Evolutionary conservation across 2,888 invertebrate species (phyloP), one percentile per base, ranked within the genome.

Genomic region (Hirtodrosophila duncani): DNA sequence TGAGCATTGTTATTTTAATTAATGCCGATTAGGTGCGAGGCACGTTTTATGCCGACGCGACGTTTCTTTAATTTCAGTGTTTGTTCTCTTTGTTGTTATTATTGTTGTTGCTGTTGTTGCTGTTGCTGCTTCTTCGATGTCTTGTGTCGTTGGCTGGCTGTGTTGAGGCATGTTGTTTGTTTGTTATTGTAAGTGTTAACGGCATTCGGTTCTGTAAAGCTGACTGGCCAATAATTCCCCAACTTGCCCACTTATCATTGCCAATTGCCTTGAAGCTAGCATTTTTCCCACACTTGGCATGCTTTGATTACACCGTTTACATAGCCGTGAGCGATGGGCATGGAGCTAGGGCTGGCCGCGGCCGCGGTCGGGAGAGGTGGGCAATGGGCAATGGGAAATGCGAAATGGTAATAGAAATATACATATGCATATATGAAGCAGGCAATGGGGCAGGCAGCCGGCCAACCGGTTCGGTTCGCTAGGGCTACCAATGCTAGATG

Each of bases 251-350:
- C 66, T 69, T 69, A 71, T n/a, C n/a, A n/a, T 62, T 52, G 63
- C 55, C 63, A 65, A 68, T 66, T 81, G 77, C 65, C 66, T 79
- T 80, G 70, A 62, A 56, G 51, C 62, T 23, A 26, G 14, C 41
- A 44, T 55, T 58, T 63, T 74, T 66, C 58, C 67, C 67, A 69
- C 66, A 72, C 48, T 55, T 34, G 24, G 20, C 26, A 41, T 29
- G 13, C 24, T 31, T 37, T 69, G 62, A 67, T 72, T 72, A 68
- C 46, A 52, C 51, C 48, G 51, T 38, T 67, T 67, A 43, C 21
- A 63, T 50, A 21, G 34, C 26, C 30, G 30, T 1, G n/a, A 36
- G 10, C 30, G 39, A 30, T 49, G 52, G 30, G 39, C 23, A n/a
- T n/a, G n/a, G n/a, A n/a, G n/a, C n/a, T n/a, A n/a, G n/a, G n/a